These are phyloP conservation scores for Tetraodon nigroviridis DNA, from an alignment of 2,113 vertebrate species.

Conservation along the genomic window DNA sequence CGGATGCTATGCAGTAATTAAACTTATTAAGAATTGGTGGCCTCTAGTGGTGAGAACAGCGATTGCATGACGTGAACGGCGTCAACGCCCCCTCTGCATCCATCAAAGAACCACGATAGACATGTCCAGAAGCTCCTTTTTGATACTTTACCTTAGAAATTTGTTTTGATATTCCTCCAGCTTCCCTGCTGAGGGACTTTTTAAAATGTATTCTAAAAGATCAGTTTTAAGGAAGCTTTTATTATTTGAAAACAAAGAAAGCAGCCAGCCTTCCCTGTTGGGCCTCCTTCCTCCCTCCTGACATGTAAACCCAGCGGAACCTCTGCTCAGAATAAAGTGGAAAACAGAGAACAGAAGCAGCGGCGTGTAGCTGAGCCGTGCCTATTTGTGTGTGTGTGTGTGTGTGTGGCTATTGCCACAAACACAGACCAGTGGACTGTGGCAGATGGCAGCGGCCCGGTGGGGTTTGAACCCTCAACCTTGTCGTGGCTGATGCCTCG, in stretches of 20 bases:
- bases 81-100: too few species aligned
- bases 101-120: too few species aligned
- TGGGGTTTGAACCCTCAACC: slow-evolving; percentile 54
- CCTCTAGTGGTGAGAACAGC: too few species aligned
- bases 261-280: neutral
- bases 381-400: neutral
- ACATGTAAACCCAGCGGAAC: neutral
- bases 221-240: neutral
- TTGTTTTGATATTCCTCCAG: too few species aligned
- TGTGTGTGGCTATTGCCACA: slow-evolving; percentile 9
- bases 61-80: too few species aligned
- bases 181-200: too few species aligned
- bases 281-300: neutral
- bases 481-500: slow-evolving; percentile 28
- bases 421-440: slow-evolving; percentile 29
- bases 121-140: too few species aligned
- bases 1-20: too few species aligned
- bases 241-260: neutral
- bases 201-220: too few species aligned
- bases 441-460: slow-evolving; percentile 21
- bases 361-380: neutral
- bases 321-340: neutral
- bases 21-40: too few species aligned
- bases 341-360: slow-evolving; percentile 2
- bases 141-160: too few species aligned